Percentiles rank a stretch among this genome's conserved stretches.
Conservation (phyloP, 2,113 vertebrate genomes). For the Lampris megalopsis region DNA sequence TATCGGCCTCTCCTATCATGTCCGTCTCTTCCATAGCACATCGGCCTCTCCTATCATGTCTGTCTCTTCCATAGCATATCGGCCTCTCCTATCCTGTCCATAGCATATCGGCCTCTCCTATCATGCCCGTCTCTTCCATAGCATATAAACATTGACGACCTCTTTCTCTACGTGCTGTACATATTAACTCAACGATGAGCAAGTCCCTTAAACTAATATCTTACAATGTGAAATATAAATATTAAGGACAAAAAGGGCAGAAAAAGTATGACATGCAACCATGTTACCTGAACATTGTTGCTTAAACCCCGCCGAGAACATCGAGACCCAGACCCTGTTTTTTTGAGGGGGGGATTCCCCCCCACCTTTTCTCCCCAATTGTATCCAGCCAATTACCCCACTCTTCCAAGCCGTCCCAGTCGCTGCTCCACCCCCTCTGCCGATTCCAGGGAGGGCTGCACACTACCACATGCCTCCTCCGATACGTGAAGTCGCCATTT, state of each 20-base stretch:
- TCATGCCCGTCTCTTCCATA: conserved; percentile 37
- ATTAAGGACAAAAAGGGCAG: neutral
- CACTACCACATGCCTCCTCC: no score
- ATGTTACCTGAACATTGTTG: neutral
- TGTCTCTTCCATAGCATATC: conserved; percentile 25
- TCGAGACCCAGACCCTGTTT: neutral
- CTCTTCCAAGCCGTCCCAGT: no score
- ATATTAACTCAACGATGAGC: neutral
- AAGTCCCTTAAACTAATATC: neutral
- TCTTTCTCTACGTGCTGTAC: neutral
- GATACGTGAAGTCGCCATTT: no score
- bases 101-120: conserved; percentile 34
- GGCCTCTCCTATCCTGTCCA: no score
- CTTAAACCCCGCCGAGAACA: neutral
- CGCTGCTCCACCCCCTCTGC: no score
- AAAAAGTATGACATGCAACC: neutral
- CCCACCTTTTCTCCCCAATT: neutral
- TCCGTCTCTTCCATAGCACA: conserved; percentile 37
- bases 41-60: conserved; percentile 41
- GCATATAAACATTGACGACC: conserved; percentile 16
- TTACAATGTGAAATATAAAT: neutral
- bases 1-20: conserved; percentile 37
- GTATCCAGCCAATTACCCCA: neutral
- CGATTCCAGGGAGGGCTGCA: no score
- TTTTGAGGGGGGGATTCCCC: no score